Conservation (phyloP, 2,888 invertebrate genomes). For the Branchipolynoe longqiensis region DNA sequence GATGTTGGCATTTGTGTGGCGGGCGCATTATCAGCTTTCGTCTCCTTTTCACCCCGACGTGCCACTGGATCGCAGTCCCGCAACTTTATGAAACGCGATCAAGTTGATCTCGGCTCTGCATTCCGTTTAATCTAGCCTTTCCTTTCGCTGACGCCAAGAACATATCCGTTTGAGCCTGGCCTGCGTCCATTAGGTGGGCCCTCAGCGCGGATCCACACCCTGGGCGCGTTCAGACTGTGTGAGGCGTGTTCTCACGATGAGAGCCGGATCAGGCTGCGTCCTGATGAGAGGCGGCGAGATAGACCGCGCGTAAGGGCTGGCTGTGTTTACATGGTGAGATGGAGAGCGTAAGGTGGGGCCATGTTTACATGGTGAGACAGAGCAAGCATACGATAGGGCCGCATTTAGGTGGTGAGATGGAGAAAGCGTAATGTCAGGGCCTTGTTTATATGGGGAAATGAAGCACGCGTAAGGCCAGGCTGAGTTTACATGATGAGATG, state of each 20-base stretch:
- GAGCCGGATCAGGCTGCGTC: background rate
- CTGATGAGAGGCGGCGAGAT: no score
- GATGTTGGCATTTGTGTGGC: conserved; percentile 37
- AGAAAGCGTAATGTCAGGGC: no score
- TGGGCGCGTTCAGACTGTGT: background rate
- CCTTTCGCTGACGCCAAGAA: conserved; percentile 16
- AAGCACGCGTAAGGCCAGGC: no score
- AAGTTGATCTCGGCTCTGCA: conserved; percentile 38
- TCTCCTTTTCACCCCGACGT: conserved; percentile 13
- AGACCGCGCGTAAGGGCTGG: no score
- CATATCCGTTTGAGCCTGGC: conserved; percentile 34
- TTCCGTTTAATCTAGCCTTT: conserved; percentile 48
- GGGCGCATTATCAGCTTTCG: conserved; percentile 40
- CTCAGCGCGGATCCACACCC: background rate
- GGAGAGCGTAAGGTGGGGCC: no score
- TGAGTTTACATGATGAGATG: no score
- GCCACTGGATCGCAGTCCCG: conserved; percentile 45
- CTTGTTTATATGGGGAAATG: background rate
- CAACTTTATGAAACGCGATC: conserved; percentile 50
- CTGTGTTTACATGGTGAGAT: no score
- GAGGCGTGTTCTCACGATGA: background rate
- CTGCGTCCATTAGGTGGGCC: conserved; percentile 10
- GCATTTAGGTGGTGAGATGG: no score
- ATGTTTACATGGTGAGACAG: no score
- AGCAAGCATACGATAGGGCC: no score